Evolutionary conservation across 1,140 invertebrate species (phyloP).

Genomic region (Ooceraea biroi): DNA sequence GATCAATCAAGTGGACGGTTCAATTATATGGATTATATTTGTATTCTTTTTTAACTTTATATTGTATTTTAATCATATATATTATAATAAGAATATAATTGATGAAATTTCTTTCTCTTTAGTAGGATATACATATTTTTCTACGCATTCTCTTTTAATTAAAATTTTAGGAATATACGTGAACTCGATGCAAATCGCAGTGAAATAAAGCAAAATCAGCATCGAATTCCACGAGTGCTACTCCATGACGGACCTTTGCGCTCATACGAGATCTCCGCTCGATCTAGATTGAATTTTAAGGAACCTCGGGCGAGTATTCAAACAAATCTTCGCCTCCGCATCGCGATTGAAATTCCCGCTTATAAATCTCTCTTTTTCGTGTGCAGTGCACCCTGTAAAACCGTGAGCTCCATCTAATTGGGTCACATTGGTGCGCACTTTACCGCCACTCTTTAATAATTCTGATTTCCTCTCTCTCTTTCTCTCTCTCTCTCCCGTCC

Average conservation of each 20-base stretch:
- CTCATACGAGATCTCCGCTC: neutral
- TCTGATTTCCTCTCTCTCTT: neutral
- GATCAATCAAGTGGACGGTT: neutral
- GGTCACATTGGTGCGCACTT: conserved; percentile 46
- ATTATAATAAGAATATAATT: no score
- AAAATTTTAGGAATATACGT: neutral
- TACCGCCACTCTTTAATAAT: conserved; percentile 57
- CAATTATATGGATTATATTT: neutral
- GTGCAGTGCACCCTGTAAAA: conserved; percentile 17
- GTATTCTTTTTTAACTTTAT: neutral
- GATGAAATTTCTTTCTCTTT: no score
- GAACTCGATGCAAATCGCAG: neutral
- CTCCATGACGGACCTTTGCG: neutral
- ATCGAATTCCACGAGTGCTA: neutral
- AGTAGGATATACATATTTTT: neutral
- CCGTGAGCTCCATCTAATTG: conserved; percentile 32
- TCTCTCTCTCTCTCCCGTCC: no score
- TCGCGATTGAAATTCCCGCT: neutral
- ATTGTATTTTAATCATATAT: conserved; percentile 10
- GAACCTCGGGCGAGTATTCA: neutral
- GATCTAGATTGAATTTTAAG: neutral
- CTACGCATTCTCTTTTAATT: neutral
- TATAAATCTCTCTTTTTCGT: conserved; percentile 34
- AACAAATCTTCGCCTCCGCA: neutral
- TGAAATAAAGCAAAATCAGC: conserved; percentile 19